Percentiles rank a stretch among this genome's conserved stretches.
These are phyloP conservation scores for Lucinisca nassula DNA, from an alignment of 2,888 invertebrate genomes.

Conservation along the genomic window DNA sequence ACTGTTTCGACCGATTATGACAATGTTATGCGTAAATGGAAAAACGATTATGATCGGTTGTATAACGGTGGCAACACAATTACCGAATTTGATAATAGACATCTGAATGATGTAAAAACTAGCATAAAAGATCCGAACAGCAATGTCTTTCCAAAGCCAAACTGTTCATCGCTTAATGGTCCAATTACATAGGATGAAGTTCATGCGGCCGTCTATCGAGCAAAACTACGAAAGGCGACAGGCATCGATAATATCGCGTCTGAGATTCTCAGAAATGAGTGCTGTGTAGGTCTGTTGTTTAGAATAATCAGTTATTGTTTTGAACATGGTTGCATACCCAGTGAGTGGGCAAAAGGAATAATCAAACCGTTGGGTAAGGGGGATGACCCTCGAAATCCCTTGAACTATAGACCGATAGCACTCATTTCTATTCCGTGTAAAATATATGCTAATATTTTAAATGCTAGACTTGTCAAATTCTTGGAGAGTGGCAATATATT, in stretches of 20 bases:
- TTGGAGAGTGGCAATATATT: slow-evolving; percentile 5
- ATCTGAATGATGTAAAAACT: background rate
- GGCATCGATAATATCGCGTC: slow-evolving; percentile 10
- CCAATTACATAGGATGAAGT: slow-evolving; percentile 29
- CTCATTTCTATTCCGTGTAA: slow-evolving; percentile 17
- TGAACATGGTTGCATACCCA: background rate
- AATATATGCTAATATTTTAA: slow-evolving; percentile 29
- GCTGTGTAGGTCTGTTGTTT: background rate
- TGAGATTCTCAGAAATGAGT: slow-evolving; percentile 13
- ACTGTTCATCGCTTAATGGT: slow-evolving; percentile 13
- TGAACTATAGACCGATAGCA: slow-evolving; percentile 36
- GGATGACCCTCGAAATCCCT: slow-evolving; percentile 22
- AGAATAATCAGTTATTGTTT: slow-evolving; percentile 17
- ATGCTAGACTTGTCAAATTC: slow-evolving; percentile 15
- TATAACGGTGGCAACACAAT: background rate
- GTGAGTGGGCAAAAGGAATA: slow-evolving; percentile 10
- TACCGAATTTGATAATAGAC: background rate
- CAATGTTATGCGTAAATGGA: background rate
- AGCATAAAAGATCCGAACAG: background rate
- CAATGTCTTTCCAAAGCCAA: background rate
- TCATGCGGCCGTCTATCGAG: background rate
- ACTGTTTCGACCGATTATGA: background rate
- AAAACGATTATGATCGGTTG: background rate
- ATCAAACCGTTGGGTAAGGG: slow-evolving; percentile 18
- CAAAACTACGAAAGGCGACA: slow-evolving; percentile 12